Percentiles rank a stretch among this genome's conserved stretches.
phyloP scores from a whole-genome alignment of 2,797 vertebrate species.

The Dendrocincla fuliginosa region DNA sequence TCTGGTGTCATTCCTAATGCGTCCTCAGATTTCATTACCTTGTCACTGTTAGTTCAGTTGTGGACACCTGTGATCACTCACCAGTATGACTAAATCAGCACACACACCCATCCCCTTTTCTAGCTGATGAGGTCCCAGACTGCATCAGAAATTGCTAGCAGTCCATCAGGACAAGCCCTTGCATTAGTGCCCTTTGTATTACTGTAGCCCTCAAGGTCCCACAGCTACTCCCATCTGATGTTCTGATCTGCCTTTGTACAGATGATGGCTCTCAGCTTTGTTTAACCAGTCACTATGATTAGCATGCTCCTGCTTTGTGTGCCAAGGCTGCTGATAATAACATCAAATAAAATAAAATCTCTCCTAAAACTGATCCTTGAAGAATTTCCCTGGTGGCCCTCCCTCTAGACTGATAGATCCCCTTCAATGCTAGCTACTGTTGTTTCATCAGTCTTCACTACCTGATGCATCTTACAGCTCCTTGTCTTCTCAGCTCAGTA shows the following conservation, averaged over 20 bases:
- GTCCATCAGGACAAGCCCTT: neutral
- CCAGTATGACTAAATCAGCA: neutral
- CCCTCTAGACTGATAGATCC: neutral
- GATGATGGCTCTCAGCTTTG: neutral
- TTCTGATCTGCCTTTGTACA: neutral
- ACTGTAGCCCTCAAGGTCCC: neutral
- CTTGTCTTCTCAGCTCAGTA: neutral
- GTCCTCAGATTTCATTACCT: neutral
- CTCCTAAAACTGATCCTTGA: neutral
- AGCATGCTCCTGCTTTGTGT: neutral
- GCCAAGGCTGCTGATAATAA: neutral
- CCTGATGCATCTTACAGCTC: neutral
- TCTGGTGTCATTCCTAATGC: neutral
- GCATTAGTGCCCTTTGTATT: neutral
- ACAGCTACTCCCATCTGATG: neutral
- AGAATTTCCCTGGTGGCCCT: neutral
- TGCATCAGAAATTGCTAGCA: neutral
- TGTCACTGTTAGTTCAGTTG: neutral
- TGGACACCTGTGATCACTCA: neutral
- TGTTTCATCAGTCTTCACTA: neutral
- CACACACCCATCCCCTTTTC: neutral
- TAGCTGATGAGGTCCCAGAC: neutral
- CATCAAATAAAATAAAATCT: neutral
- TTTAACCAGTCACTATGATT: neutral
- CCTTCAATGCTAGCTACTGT: neutral